Evolutionary conservation across 2,113 vertebrate species (phyloP).

Genomic region (Brienomyrus longianalis): DNA sequence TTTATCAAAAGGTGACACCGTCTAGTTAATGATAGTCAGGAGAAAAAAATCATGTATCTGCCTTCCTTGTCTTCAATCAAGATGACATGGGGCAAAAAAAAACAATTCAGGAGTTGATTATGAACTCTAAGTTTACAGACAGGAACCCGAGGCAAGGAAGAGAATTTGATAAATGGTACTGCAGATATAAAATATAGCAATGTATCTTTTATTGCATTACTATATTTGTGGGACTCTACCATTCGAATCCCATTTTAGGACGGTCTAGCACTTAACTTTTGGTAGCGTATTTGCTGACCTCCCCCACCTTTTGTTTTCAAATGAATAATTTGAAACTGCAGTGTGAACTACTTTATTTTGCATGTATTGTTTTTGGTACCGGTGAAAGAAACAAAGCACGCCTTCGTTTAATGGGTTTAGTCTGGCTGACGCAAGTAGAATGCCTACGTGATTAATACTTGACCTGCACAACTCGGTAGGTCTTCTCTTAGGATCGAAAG

Average conservation of each 20-base stretch:
- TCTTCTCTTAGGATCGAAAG: slow-evolving; percentile 16
- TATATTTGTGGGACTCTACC: slow-evolving; percentile 63
- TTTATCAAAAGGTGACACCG: neutral
- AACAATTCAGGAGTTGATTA: slow-evolving; percentile 21
- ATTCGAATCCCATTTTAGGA: slow-evolving; percentile 60
- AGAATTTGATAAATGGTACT: slow-evolving; percentile 56
- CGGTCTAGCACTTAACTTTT: slow-evolving; percentile 62
- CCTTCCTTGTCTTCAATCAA: slow-evolving; percentile 4
- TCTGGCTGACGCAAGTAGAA: slow-evolving; percentile 30
- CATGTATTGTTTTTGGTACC: slow-evolving; percentile 54
- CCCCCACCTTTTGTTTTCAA: slow-evolving; percentile 52
- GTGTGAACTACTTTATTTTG: slow-evolving; percentile 61
- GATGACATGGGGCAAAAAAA: slow-evolving; percentile 5
- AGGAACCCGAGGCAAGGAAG: slow-evolving; percentile 33
- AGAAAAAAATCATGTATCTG: neutral
- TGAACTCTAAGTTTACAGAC: slow-evolving; percentile 51
- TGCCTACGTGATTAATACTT: slow-evolving; percentile 49
- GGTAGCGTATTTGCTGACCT: slow-evolving; percentile 64
- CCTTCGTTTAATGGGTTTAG: slow-evolving; percentile 32
- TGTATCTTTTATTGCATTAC: slow-evolving; percentile 60
- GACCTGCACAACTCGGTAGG: slow-evolving; percentile 48
- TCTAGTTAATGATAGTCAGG: neutral
- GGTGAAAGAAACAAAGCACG: slow-evolving; percentile 47
- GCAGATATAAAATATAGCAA: slow-evolving; percentile 58
- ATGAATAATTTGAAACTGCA: slow-evolving; percentile 53